phyloP scores from a whole-genome alignment of 2,113 vertebrate genomes.

The Rhodinocichla rosea region DNA sequence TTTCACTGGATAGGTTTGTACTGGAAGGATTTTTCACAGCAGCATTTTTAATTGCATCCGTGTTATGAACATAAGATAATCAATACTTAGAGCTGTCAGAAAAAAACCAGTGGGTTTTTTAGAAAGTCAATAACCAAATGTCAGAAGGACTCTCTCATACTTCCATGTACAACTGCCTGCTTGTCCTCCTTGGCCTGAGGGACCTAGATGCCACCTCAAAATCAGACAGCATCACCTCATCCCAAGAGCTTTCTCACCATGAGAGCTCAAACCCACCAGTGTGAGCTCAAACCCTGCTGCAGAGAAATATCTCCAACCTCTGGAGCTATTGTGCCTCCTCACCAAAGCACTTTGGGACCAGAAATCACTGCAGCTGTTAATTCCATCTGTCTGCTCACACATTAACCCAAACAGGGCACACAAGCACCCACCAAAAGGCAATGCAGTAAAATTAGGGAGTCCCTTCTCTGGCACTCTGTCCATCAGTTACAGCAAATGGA shows the following conservation, averaged over 20 bases:
- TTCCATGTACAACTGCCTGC: background rate
- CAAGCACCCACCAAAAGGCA: background rate
- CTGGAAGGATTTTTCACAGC: background rate
- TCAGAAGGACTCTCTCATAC: background rate
- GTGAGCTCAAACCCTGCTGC: background rate
- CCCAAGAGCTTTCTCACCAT: background rate
- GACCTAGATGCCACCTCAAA: background rate
- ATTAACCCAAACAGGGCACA: background rate
- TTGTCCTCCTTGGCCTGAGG: background rate
- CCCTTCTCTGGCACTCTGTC: background rate
- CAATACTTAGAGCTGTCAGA: background rate
- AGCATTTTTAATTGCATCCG: conserved; percentile 3
- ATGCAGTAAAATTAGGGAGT: background rate
- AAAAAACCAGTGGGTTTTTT: background rate
- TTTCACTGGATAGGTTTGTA: background rate
- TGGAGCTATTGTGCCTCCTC: background rate
- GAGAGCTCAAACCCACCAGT: too few relatives aligned
- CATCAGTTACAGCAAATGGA: background rate
- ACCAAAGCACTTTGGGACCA: background rate
- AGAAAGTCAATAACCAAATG: background rate
- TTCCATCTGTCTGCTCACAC: background rate
- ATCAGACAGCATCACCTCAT: background rate
- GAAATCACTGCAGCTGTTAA: background rate
- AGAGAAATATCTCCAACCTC: background rate
- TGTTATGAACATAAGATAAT: background rate